phyloP scores from a whole-genome alignment of 2,888 invertebrate genomes.

The Labia minor region DNA sequence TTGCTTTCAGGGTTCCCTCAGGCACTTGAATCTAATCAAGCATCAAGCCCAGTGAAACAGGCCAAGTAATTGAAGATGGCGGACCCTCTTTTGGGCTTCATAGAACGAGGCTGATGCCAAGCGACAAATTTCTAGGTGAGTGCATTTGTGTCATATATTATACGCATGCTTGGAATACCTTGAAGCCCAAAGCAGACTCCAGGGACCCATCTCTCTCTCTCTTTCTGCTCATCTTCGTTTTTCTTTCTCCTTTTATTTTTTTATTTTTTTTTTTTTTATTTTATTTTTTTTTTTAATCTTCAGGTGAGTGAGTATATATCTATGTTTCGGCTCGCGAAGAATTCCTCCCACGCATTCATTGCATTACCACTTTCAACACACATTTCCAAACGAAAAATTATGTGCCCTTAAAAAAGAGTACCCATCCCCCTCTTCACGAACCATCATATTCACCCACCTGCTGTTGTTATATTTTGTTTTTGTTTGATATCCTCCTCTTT shows the following conservation, averaged over 20 bases:
- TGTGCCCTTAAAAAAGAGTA: no score
- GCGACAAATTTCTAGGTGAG: slow-evolving; percentile 13
- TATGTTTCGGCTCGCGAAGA: neutral
- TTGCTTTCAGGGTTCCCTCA: no score
- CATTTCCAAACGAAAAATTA: neutral
- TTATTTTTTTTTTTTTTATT: neutral
- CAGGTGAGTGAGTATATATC: neutral
- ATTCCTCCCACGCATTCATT: neutral
- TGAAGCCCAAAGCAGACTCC: neutral
- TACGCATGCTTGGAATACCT: slow-evolving; percentile 1
- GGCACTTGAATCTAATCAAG: neutral
- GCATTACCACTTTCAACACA: neutral
- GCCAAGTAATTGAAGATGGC: neutral
- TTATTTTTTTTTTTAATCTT: neutral
- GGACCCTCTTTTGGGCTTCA: neutral
- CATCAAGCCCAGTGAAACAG: neutral
- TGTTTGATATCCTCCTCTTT: neutral
- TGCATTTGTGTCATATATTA: slow-evolving; percentile 7
- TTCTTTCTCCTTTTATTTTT: no score
- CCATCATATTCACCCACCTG: no score
- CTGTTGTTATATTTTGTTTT: no score
- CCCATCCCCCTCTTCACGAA: no score
- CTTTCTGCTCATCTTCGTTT: neutral
- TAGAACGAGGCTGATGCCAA: neutral
- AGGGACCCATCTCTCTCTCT: neutral